Conservation (phyloP, 2,113 vertebrate species). For the Callaeas wilsoni region DNA sequence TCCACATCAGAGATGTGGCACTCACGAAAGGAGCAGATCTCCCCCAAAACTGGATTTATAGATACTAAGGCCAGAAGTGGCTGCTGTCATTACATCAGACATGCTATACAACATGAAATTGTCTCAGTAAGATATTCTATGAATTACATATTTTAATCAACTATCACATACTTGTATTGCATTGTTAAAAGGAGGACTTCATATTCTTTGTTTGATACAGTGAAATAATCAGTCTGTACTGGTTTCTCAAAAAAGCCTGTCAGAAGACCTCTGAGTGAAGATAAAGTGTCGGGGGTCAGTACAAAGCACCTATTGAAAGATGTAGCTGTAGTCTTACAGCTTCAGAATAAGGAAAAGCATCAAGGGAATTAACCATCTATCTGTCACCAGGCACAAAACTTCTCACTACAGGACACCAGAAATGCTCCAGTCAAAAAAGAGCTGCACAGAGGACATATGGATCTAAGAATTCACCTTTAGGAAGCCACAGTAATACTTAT, state of each 20-base stretch:
- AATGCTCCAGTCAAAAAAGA: background rate
- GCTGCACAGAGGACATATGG: background rate
- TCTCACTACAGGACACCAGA: background rate
- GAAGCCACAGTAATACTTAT: background rate
- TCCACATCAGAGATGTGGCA: background rate
- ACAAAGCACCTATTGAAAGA: background rate
- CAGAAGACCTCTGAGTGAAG: background rate
- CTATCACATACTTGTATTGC: background rate
- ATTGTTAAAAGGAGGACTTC: background rate
- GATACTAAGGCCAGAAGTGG: background rate
- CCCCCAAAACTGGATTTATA: background rate
- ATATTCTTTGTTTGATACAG: background rate
- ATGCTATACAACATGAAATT: background rate
- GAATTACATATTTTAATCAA: background rate
- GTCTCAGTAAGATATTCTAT: background rate
- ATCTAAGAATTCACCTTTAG: background rate
- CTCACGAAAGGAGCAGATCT: background rate
- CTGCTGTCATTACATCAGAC: background rate
- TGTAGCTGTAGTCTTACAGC: background rate
- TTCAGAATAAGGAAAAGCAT: background rate
- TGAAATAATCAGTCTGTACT: background rate
- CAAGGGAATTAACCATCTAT: background rate
- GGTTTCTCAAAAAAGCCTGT: background rate
- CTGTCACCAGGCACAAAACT: background rate
- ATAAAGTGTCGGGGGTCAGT: background rate